Percentiles rank a stretch among this genome's conserved stretches.
Evolutionary conservation across 2,888 invertebrate species (phyloP).

Genomic region (Thyatira batis): DNA sequence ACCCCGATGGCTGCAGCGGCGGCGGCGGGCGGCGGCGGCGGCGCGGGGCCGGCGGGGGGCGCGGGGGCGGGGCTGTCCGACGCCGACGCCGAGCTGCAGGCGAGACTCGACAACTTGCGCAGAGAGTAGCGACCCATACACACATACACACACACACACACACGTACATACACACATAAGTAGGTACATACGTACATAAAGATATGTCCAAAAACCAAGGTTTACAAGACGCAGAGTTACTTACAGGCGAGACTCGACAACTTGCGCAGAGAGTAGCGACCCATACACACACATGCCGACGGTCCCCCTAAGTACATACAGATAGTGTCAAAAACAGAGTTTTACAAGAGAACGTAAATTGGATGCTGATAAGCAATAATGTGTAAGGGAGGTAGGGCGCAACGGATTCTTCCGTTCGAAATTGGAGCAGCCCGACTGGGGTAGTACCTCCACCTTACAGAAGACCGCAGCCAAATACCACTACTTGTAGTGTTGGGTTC

Average conservation of each 20-base stretch:
- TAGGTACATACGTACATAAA: background rate
- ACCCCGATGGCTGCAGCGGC: conserved; percentile 83
- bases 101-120: conserved; percentile 96
- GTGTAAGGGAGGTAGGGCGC: too few relatives aligned
- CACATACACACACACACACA: background rate
- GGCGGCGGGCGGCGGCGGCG: conserved; percentile 48
- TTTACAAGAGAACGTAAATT: too few relatives aligned
- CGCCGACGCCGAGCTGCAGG: conserved; percentile 98
- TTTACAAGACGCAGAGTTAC: conserved; percentile 99
- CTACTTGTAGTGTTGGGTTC: too few relatives aligned
- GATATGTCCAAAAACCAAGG: too few relatives aligned
- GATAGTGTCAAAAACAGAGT: too few relatives aligned
- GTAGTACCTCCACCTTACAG: too few relatives aligned
- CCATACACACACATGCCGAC: background rate
- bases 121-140: conserved; percentile 83
- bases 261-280: conserved; percentile 89
- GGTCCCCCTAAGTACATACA: background rate
- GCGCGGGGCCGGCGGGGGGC: conserved; percentile 40
- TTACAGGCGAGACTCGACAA: conserved; percentile 98
- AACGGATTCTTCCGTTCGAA: too few relatives aligned
- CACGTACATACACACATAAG: background rate
- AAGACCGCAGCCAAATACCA: too few relatives aligned
- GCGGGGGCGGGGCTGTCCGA: conserved; percentile 83
- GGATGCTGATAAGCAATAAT: too few relatives aligned
- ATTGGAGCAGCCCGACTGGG: too few relatives aligned